Percentiles rank a stretch among this genome's conserved stretches.
phyloP scores from a whole-genome alignment of 2,797 vertebrate species.

The Dendrocincla fuliginosa region DNA sequence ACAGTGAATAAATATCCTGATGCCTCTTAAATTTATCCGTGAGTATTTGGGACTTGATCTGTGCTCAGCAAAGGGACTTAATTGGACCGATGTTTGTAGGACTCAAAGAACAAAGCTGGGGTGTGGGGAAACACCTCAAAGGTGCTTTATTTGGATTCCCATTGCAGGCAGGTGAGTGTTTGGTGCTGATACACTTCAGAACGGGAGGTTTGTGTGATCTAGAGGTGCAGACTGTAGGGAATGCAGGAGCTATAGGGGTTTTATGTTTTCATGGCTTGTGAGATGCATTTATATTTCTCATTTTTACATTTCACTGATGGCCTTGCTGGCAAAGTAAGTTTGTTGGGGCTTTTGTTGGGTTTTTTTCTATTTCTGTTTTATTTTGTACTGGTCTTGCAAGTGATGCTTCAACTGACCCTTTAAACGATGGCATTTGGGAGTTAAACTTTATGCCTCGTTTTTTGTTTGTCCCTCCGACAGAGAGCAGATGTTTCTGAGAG shows the following conservation, averaged over 20 bases:
- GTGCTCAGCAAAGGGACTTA: not conserved
- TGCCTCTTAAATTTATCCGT: not conserved
- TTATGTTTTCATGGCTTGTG: not conserved
- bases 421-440: not conserved
- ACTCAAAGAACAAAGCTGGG: not conserved
- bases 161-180: not conserved
- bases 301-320: not conserved
- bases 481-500: conserved; percentile 68
- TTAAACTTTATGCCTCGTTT: not conserved
- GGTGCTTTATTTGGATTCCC: not conserved
- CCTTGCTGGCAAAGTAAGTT: not conserved
- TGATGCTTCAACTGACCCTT: not conserved
- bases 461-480: not conserved
- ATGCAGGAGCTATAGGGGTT: not conserved
- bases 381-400: not conserved
- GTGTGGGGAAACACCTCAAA: not conserved
- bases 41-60: not conserved
- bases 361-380: not conserved
- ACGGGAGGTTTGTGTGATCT: not conserved
- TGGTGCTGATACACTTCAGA: not conserved
- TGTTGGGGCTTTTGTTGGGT: not conserved
- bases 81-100: not conserved
- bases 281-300: not conserved
- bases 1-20: not conserved
- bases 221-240: not conserved